Conservation (phyloP, 2,888 invertebrate genomes). For the Dicyrtoma fusca region DNA sequence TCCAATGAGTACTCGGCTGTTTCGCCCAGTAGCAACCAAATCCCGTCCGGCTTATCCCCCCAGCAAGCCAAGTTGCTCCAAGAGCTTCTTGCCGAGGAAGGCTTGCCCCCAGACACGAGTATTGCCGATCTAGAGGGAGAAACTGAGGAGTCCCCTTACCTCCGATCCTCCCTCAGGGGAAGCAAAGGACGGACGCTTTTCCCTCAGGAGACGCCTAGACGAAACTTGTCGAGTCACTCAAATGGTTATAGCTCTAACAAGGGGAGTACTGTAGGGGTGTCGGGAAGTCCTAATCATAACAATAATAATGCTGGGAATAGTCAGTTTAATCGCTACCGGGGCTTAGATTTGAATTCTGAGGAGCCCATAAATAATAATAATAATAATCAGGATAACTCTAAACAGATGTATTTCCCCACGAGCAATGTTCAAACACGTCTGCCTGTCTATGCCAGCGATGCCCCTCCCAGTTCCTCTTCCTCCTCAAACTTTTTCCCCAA, state of each 20-base stretch:
- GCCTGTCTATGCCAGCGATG: constrained; percentile 43
- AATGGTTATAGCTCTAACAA: background rate
- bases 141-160: constrained; percentile 8
- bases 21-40: constrained; percentile 2
- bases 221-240: background rate
- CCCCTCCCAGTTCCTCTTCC: constrained; percentile 33
- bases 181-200: constrained; percentile 35
- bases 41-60: constrained; percentile 44
- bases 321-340: too few species aligned
- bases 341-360: too few species aligned
- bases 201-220: constrained; percentile 21
- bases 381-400: background rate
- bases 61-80: constrained; percentile 42
- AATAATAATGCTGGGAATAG: background rate
- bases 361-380: background rate
- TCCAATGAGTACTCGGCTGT: background rate
- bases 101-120: background rate
- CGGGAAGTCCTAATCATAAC: background rate
- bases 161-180: constrained; percentile 7
- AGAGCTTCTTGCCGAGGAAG: constrained; percentile 32
- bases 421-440: constrained; percentile 44
- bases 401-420: background rate
- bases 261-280: too few species aligned
- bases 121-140: constrained; percentile 11
- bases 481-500: constrained; percentile 42